Evolutionary conservation across 2,888 invertebrate species (phyloP), one percentile per base, ranked within the genome.

Genomic region (Dasysyrphus tricinctus): DNA sequence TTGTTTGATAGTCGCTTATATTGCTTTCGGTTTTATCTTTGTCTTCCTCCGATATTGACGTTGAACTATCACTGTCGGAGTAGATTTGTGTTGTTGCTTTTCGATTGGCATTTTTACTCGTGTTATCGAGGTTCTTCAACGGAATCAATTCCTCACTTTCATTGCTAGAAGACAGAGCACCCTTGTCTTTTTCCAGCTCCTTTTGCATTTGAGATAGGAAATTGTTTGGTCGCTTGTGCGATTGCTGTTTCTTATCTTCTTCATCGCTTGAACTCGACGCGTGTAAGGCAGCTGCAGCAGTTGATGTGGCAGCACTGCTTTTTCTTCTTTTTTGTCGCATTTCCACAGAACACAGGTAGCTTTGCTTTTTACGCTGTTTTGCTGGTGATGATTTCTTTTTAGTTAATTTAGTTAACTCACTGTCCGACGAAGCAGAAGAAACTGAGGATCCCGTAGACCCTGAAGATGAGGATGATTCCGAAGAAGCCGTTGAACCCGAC

Each of bases 141-240:
- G 96, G 94, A 93, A 96, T 93, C 59, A 97, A 91, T 87, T 97
- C 97, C 91, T 97, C 97, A 90, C 97, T 97, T 88, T 97, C 97
- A 91, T 97, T 97, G 91, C 97, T 97, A 88, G 97, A 97, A 74
- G 95, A 95, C 63, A 94, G 95, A 5, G 96, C 95, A 65, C 94
- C 94, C 80, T 94, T 94, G 75, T 94, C 95, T 57, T 89, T 89
- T 39, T 93, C 94, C 92, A 96, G 94, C 92, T 97, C 97, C 89
- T 95, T 95, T 90, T 96, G 96, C 94, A 97, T 95, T 91, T 92
- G 91, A 8, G 92, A 90, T 54, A 91, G 89, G 39, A 89, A 90
- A n/a, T 89, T 88, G 32, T 88, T 88, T 39, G 88, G 87, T 51
- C 88, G 86, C 56, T 82, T 89, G 42, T 59, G 75, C 16, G 82